Evolutionary conservation across 2,113 vertebrate genomes (phyloP), one percentile per base, ranked within the genome.

Genomic region (Semicossyphus pulcher): DNA sequence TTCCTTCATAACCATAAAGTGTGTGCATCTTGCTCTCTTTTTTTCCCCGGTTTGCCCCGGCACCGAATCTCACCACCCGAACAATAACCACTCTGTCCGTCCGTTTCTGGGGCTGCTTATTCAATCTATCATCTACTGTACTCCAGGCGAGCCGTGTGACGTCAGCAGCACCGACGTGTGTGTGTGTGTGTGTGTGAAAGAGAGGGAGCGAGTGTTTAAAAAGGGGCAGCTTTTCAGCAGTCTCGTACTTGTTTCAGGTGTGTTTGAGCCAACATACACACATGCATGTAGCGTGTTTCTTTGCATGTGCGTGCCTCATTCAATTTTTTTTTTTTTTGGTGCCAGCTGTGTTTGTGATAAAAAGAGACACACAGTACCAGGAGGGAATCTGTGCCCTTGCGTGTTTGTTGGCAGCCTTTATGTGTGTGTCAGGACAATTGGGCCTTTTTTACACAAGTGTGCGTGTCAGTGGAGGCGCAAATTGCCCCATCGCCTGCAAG

Each of bases 81-180:
- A 90, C 87, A 88, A 83, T 84, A 77, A 83, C 64, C n/a, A 12
- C 78, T 71, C 74, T 90, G 76, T 88, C 51, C 58, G 66, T 70
- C 72, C 9, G 5, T 72, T 81, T 81, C 68, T 75, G 62, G 48
- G 41, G 49, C 82, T 81, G 78, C 64, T 82, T 31, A 52, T 62
- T 31, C 51, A 29, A 74, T 82, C 81, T 71, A 61, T 89, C 72
- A 71, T 73, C 41, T 45, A 71, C 78, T 90, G 81, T 82, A 84
- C 85, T 86, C 47, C 49, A 69, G 72, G 69, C 57, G 18, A 81
- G 66, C 31, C 7, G 1, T 5, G 51, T 83, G 86, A 84, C 78
- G 31, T 86, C 89, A 76, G 36, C 42, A 23, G 36, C 42, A 23
- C 34, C 20, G 26, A 56, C 7, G 10, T 74, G 76, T 60, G 65